Conservation (phyloP, 2,113 vertebrate genomes). For the Phrynosoma platyrhinos region DNA sequence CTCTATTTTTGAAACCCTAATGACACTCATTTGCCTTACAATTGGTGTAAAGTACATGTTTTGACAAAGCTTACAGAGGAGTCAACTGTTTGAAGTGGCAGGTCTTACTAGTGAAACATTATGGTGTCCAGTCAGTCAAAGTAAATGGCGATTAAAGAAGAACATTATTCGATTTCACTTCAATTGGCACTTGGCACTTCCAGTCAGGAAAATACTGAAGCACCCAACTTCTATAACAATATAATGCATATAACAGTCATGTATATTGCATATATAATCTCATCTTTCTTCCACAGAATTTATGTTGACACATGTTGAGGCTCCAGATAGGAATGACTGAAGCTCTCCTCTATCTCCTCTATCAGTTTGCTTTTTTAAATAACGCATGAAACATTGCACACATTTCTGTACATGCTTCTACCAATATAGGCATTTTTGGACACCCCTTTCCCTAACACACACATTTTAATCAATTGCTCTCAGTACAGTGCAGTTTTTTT, state of each 20-base stretch:
- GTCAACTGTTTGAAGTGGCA: neutral
- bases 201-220: neutral
- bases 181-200: neutral
- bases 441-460: too few species aligned
- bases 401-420: too few species aligned
- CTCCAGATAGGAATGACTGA: neutral
- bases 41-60: neutral
- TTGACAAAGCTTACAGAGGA: neutral
- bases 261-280: neutral
- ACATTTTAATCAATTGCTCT: too few species aligned
- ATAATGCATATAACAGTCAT: neutral
- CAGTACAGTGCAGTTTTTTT: too few species aligned
- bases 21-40: neutral
- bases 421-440: too few species aligned
- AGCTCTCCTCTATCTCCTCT: too few species aligned
- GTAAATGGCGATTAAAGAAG: neutral
- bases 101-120: neutral
- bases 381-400: too few species aligned
- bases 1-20: neutral
- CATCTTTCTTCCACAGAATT: neutral
- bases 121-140: neutral
- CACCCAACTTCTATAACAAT: conserved; percentile 6
- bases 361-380: too few species aligned
- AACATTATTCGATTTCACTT: neutral
- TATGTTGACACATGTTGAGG: neutral